Conservation (phyloP, 1,140 invertebrate genomes). For the Dreissena rostriformis region DNA sequence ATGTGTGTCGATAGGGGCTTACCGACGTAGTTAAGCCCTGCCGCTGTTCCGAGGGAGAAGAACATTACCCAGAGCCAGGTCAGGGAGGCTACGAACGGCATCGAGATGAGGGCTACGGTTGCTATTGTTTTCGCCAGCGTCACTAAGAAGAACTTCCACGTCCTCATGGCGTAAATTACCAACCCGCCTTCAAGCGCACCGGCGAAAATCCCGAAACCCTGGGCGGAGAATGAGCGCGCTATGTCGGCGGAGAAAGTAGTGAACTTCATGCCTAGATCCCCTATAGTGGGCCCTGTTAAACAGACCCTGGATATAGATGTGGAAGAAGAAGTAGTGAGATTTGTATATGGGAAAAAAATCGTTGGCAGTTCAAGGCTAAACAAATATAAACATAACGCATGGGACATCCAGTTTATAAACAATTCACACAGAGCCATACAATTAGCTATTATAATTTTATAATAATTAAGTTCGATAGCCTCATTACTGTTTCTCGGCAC, state of each 20-base stretch:
- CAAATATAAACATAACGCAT: no score
- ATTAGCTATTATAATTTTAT: no score
- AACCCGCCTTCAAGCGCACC: conserved; percentile 30
- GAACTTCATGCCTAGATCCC: conserved; percentile 30
- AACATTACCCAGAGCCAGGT: conserved; percentile 42
- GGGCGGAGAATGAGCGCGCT: conserved; percentile 27
- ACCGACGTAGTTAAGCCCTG: conserved; percentile 44
- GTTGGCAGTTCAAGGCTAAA: no score
- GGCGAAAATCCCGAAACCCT: conserved; percentile 20
- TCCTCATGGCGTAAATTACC: conserved; percentile 19
- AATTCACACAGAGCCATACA: no score
- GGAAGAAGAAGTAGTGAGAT: no score
- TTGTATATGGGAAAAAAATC: no score
- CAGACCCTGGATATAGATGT: conserved; percentile 53
- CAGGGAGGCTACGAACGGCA: conserved; percentile 29
- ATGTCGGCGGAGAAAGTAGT: conserved; percentile 14
- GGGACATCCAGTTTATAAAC: no score
- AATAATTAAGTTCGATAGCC: no score
- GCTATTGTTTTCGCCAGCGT: conserved; percentile 6
- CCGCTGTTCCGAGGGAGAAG: conserved; percentile 24
- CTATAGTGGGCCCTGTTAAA: conserved; percentile 41
- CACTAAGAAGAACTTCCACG: conserved; percentile 29
- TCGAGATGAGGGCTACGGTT: conserved; percentile 8
- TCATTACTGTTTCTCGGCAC: no score
- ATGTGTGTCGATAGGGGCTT: conserved; percentile 1